Conservation (phyloP, 2,113 vertebrate genomes). For the Macquaria ambigua region DNA sequence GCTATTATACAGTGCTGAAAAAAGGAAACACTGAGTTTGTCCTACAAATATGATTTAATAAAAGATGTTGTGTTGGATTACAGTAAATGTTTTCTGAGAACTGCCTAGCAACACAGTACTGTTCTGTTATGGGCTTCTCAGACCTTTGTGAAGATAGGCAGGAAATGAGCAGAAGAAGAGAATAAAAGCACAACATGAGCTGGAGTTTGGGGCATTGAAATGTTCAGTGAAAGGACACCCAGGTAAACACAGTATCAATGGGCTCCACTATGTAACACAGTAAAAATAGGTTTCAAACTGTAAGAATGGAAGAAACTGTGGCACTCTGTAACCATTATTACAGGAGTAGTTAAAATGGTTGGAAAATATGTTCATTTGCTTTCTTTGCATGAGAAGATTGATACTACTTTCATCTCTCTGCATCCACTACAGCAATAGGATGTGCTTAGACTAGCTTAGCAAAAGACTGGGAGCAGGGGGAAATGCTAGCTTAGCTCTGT, state of each 20-base stretch:
- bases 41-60: constrained; percentile 28
- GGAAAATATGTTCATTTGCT: too few species aligned
- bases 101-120: constrained; percentile 16
- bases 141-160: background rate
- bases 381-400: too few species aligned
- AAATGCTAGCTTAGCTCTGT: background rate
- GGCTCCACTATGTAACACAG: background rate
- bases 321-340: too few species aligned
- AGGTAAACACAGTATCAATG: background rate
- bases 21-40: constrained; percentile 9
- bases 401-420: too few species aligned
- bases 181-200: background rate
- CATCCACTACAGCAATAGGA: too few species aligned
- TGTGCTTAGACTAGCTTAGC: too few species aligned
- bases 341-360: background rate
- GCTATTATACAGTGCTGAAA: constrained; percentile 13
- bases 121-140: background rate
- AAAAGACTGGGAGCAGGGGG: background rate
- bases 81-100: constrained; percentile 28
- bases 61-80: constrained; percentile 16
- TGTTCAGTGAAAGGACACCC: background rate
- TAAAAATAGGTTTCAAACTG: too few species aligned
- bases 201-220: background rate
- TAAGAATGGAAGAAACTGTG: too few species aligned
- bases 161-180: background rate